Percentiles rank a stretch among this genome's conserved stretches.
phyloP scores from a whole-genome alignment of 2,113 vertebrate species.

The Rhinolophus sinicus region DNA sequence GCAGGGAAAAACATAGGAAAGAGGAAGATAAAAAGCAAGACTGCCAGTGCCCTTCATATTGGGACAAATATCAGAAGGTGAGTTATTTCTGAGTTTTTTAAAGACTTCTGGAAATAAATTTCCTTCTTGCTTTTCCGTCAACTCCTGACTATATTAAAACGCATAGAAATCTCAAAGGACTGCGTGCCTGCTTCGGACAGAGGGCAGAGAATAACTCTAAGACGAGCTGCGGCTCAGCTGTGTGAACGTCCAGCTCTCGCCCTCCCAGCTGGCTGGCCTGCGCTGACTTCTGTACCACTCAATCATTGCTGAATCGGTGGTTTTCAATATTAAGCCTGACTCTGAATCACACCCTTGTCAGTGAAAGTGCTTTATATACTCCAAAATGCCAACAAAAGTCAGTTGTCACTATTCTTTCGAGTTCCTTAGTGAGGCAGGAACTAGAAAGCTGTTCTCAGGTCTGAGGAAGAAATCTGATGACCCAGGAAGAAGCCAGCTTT shows the following conservation, averaged over 20 bases:
- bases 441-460: background rate
- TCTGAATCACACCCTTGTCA: background rate
- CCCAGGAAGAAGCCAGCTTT: background rate
- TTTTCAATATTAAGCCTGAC: background rate
- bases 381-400: background rate
- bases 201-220: background rate
- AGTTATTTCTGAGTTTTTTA: background rate
- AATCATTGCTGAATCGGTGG: background rate
- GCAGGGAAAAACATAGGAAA: background rate
- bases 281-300: too few relatives aligned
- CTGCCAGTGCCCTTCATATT: background rate
- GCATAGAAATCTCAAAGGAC: background rate
- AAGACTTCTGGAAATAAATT: background rate
- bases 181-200: background rate
- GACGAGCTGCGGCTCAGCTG: rapidly evolving
- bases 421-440: background rate
- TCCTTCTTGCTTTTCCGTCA: background rate
- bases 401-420: background rate
- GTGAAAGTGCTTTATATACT: background rate
- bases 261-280: background rate
- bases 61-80: background rate
- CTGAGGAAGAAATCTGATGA: background rate
- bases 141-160: background rate
- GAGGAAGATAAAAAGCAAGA: background rate
- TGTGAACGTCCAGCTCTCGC: background rate